Base-by-base conservation (phyloP, 2,113 vertebrate species). In the Notarius lentiginosus region DNA sequence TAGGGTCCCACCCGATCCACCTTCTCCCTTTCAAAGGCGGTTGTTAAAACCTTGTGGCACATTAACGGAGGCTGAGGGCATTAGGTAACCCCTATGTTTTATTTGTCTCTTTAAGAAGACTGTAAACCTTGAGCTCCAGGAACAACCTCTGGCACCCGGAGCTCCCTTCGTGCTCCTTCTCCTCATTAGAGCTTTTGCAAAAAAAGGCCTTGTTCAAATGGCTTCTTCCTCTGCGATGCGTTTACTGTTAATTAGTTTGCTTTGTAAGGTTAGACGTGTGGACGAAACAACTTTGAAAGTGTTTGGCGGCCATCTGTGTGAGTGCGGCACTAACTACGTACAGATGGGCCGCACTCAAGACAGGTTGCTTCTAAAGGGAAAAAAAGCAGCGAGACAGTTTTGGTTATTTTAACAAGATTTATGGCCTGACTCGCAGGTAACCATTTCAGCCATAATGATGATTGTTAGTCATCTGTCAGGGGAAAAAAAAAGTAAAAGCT, bases 371-470 rank as follows among this genome's bases (percentile, higher is more conserved):
- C 96, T 97, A 95, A 95, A 94, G 88, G 89, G 90, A 76, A 92
- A 94, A 81, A 81, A 96, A 90, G 91, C 80, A 90, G 77, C 91
- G 95, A 96, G 95, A 97, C 95, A 94, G 95, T 97, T 97, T 97
- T 94, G 96, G 96, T 97, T 98, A 96, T 97, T 98, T 97, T 97
- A 97, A 96, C 96, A 97, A 98, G 97, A 98, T 97, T 97, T 97
- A 98, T 97, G 96, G 94, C 95, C 90, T 90, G 95, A 96, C 96
- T 97, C 95, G 94, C 95, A 97, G 95, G 96, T 97, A 97, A 97
- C 95, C 91, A 94, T 96, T 97, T 96, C 93, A 95, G 96, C 95
- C 93, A 94, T 97, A 97, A 98, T 96, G 95, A 96, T 97, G 96
- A 97, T 97, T 96, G 96, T 96, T 95, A 95, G 95, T 97, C 96